Conservation (phyloP, 2,888 invertebrate species). For the Baronia brevicornis region DNA sequence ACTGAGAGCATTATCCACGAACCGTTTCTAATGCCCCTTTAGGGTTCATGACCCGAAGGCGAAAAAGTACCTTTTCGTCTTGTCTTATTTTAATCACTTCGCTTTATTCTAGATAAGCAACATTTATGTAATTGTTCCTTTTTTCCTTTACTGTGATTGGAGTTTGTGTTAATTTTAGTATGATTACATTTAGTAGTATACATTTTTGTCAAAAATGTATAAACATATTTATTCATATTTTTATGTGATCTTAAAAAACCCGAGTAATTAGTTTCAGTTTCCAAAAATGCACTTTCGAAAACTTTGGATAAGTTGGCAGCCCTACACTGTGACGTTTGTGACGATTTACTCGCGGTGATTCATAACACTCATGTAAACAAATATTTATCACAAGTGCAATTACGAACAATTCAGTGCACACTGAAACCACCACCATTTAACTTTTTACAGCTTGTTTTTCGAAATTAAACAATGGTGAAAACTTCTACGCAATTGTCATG, state of each 20-base stretch:
- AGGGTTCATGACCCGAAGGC: conserved; percentile 12
- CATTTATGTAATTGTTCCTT: conserved; percentile 9
- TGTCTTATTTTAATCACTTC: no score
- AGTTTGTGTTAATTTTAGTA: no score
- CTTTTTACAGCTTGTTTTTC: conserved; percentile 6
- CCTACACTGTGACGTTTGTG: conserved; percentile 3
- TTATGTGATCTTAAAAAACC: no score
- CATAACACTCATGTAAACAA: conserved; percentile 15
- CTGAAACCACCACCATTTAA: conserved; percentile 14
- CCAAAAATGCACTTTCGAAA: no score
- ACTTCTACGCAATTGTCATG: conserved; percentile 7
- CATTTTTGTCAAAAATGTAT: no score
- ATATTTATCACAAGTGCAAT: conserved; percentile 9
- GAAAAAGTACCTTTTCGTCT: no score
- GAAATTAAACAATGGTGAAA: conserved; percentile 9
- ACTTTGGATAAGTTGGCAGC: no score
- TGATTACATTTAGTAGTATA: no score
- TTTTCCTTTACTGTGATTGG: no score
- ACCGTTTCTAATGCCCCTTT: conserved; percentile 40
- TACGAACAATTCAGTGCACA: conserved; percentile 6
- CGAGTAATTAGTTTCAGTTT: no score
- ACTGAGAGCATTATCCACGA: conserved; percentile 37
- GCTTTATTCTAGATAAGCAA: conserved; percentile 13
- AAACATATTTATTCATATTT: no score
- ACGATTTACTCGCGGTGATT: conserved; percentile 1